Base-by-base conservation (phyloP, 2,797 vertebrate genomes). In the Ataeniobius toweri region DNA sequence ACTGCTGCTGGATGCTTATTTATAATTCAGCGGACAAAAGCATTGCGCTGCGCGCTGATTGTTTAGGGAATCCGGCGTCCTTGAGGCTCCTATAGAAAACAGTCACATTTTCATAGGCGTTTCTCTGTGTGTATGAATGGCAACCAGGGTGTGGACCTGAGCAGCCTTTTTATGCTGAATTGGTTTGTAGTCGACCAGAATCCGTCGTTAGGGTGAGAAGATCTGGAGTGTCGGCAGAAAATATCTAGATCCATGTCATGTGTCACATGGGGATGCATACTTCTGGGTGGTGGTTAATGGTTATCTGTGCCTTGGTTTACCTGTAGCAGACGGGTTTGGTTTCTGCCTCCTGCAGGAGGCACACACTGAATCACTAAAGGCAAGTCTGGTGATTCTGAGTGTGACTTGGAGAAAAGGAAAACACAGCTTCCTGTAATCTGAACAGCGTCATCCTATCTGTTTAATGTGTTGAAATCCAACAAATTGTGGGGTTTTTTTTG, bases 301-400 rank as follows among this genome's bases (percentile, higher is more conserved):
- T 80, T 85, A 79, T 87, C 80, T 85, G 92, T 93, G 93, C 93
- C 94, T 94, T 94, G 92, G 86, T 90, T 90, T 88, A 91, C 88
- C 87, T 92, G 89, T 89, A 82, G 81, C 83, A 82, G 80, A 80
- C 77, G 73, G 86, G 88, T 83, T 76, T 81, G 13, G 44, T 7
- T 41, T 75, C 78, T 74, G 86, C 82, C 89, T 91, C 88, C 84
- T 85, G 86, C 86, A 88, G 90, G 91, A 71, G 82, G 84, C 80
- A 77, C 79, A 83, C 81, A 81, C 74, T 80, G 63, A 58, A 83
- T 73, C 81, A 82, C 71, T 81, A 53, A 86, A 88, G 81, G 77
- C 85, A 81, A 89, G 83, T 83, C 84, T 44, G 4, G 76, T 59
- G 46, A 71, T 71, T 78, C 77, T 78, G 76, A 73, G 80, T 70